Evolutionary conservation across 1,140 invertebrate genomes (phyloP).

Genomic region (Ruditapes philippinarum): DNA sequence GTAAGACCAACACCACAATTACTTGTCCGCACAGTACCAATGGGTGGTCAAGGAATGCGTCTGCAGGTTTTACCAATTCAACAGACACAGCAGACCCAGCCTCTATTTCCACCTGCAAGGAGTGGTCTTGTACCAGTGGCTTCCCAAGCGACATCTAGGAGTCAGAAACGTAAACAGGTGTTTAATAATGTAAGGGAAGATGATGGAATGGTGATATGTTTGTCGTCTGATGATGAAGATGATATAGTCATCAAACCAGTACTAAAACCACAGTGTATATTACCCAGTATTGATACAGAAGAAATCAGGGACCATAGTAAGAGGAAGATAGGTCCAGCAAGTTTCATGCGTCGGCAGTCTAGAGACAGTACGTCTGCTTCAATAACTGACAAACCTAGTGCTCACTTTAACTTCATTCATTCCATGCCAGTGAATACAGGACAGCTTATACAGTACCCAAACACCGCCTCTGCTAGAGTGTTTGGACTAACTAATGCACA

Average conservation of each 20-base stretch:
- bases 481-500: neutral
- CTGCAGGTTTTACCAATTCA: slow-evolving; percentile 49
- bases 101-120: neutral
- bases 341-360: slow-evolving; percentile 25
- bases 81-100: neutral
- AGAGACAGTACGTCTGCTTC: neutral
- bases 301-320: neutral
- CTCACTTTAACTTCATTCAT: neutral
- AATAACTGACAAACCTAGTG: neutral
- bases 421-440: neutral
- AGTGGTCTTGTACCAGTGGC: neutral
- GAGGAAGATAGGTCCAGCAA: slow-evolving; percentile 42
- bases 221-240: slow-evolving; percentile 61
- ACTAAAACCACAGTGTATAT: neutral
- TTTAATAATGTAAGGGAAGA: slow-evolving; percentile 46
- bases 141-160: neutral
- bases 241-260: neutral
- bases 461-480: slow-evolving; percentile 26
- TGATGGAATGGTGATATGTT: slow-evolving; percentile 55
- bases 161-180: slow-evolving; percentile 61
- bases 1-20: slow-evolving; percentile 45
- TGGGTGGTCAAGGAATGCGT: slow-evolving; percentile 15
- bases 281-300: neutral
- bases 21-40: slow-evolving; percentile 38
- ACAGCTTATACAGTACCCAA: neutral